These are phyloP conservation scores for Gasterosteus aculeatus DNA, from an alignment of 2,113 vertebrate species.

Conservation along the genomic window DNA sequence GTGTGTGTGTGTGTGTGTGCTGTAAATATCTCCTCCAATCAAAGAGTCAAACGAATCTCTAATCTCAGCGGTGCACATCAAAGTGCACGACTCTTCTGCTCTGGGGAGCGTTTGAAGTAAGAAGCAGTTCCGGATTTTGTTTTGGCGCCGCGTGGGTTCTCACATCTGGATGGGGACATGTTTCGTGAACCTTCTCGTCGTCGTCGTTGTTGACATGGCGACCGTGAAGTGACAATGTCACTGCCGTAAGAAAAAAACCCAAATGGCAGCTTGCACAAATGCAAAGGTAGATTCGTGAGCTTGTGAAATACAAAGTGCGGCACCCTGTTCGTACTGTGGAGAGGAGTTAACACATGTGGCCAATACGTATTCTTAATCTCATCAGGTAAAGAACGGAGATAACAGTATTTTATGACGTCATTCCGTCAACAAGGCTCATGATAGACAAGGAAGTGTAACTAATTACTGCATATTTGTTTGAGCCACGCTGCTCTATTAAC, in stretches of 20 bases:
- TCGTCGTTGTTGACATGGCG: background rate
- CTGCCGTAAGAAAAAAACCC: background rate
- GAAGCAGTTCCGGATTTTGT: conserved; percentile 11
- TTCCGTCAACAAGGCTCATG: background rate
- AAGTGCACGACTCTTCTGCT: conserved; percentile 34
- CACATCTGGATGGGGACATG: background rate
- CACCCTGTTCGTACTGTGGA: background rate
- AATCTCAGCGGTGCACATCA: conserved; percentile 63
- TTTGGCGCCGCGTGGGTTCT: background rate
- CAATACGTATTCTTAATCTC: background rate
- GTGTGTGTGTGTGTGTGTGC: conserved; percentile 12
- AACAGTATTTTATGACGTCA: background rate
- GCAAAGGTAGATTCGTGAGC: background rate
- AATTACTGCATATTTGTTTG: background rate
- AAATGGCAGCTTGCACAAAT: background rate
- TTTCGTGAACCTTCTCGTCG: background rate
- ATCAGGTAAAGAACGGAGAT: background rate
- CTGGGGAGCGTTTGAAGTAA: conserved; percentile 4
- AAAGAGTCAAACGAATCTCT: conserved; percentile 59
- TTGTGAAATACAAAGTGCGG: background rate
- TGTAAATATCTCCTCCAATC: conserved; percentile 72
- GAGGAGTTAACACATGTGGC: background rate
- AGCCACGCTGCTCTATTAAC: background rate
- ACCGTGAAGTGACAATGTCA: background rate
- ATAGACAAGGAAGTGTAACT: background rate